These are phyloP conservation scores for Silurus asotus DNA, from an alignment of 2,113 vertebrate species.

Conservation along the genomic window DNA sequence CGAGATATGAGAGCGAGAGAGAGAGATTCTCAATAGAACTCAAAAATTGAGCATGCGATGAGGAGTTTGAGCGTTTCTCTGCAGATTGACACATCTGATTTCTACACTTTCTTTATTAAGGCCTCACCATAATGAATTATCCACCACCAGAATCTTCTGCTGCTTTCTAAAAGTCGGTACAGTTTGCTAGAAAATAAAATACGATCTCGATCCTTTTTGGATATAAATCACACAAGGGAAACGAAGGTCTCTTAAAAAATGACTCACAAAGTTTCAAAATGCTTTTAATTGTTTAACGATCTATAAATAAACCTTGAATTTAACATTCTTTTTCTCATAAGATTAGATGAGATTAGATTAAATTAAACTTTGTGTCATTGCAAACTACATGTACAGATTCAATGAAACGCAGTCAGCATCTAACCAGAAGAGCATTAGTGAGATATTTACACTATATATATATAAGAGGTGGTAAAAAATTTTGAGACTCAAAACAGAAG, in stretches of 20 bases:
- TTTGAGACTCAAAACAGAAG: no score
- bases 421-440: no score
- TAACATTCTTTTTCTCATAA: no score
- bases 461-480: no score
- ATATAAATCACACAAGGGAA: not conserved
- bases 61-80: conserved; percentile 27
- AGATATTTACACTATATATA: no score
- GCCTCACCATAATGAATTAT: not conserved
- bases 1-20: not conserved
- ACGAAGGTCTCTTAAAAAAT: not conserved
- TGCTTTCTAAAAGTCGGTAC: not conserved
- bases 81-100: not conserved
- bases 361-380: no score
- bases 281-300: not conserved
- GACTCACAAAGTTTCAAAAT: not conserved
- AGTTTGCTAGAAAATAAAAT: not conserved
- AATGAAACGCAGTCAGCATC: no score
- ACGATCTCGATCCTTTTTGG: not conserved
- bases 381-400: no score
- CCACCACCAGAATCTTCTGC: not conserved
- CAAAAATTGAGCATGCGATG: conserved; percentile 23
- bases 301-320: not conserved
- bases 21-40: not conserved
- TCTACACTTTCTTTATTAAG: not conserved
- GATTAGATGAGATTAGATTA: no score